Conservation (phyloP, 2,113 vertebrate species). For the Varanus salvator region DNA sequence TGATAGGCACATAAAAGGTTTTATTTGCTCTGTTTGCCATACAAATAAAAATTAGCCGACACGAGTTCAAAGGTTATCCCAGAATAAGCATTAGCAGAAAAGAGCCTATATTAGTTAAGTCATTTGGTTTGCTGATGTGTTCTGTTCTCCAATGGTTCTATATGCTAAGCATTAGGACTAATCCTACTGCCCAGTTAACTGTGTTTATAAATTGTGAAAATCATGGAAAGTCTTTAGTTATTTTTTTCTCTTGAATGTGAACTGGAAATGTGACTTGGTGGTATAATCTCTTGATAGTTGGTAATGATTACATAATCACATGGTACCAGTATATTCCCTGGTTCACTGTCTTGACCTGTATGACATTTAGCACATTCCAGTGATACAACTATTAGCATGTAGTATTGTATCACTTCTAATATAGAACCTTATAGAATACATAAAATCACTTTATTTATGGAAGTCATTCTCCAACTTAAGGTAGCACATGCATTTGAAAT, state of each 20-base stretch:
- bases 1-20: too few species aligned
- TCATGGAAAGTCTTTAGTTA: neutral
- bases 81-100: neutral
- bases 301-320: neutral
- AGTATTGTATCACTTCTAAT: neutral
- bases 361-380: neutral
- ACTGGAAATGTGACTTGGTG: neutral
- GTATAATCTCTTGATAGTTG: neutral
- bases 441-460: neutral
- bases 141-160: neutral
- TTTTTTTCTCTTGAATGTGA: neutral
- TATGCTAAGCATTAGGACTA: neutral
- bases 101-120: neutral
- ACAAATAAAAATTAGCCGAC: neutral
- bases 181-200: neutral
- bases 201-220: neutral
- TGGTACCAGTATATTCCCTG: neutral
- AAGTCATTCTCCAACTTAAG: neutral
- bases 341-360: neutral
- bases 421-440: neutral
- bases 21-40: neutral
- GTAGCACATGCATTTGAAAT: neutral
- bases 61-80: neutral
- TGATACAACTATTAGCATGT: neutral
- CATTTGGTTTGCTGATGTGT: neutral